Conservation (phyloP, 2,113 vertebrate species). For the Balaenoptera acutorostrata region DNA sequence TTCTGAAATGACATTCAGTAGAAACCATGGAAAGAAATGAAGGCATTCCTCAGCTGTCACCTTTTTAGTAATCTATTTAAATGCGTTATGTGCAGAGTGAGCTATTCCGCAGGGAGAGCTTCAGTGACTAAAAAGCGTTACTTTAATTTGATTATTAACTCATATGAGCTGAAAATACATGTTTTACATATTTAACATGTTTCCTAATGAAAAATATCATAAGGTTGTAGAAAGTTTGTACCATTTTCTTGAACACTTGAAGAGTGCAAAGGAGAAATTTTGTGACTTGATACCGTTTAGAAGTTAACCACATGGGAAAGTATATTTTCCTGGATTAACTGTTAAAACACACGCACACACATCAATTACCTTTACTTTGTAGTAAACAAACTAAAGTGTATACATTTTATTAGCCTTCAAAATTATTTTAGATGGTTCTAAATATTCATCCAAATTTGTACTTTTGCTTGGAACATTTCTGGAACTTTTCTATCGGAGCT, state of each 20-base stretch:
- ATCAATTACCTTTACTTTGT: not conserved
- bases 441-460: not conserved
- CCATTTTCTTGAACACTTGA: not conserved
- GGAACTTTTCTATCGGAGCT: not conserved
- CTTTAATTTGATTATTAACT: conserved; percentile 5
- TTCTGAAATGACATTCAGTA: conserved; percentile 88
- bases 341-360: not conserved
- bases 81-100: conserved; percentile 15
- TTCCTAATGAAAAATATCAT: not conserved
- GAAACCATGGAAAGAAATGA: conserved; percentile 87
- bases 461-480: not conserved
- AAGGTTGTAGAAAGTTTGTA: not conserved
- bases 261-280: conserved; percentile 36
- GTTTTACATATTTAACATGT: not conserved
- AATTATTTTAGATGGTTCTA: conserved; percentile 32
- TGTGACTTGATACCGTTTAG: not conserved
- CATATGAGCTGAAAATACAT: not conserved
- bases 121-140: not conserved
- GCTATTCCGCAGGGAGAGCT: not conserved
- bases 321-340: not conserved
- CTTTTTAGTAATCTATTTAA: conserved; percentile 76
- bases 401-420: not conserved
- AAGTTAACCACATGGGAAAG: not conserved
- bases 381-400: not conserved
- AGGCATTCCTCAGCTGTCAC: conserved; percentile 92